A percentile compares a stretch with the other conserved stretches of the same genome.
Conservation (phyloP, 2,113 vertebrate species). For the Bolborhynchus lineola region DNA sequence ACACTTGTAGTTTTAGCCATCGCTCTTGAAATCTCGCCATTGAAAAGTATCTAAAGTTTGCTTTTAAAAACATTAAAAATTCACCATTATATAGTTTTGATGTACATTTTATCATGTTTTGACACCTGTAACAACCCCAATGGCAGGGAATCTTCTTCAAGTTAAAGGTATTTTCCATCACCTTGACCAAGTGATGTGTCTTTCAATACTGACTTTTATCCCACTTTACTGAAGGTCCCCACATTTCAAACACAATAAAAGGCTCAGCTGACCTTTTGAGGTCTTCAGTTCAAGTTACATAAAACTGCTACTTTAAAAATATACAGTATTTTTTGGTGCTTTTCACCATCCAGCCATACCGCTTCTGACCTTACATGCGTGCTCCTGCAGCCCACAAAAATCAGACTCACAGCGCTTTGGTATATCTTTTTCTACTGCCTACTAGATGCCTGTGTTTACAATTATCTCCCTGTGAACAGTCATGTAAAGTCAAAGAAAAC, state of each 20-base stretch:
- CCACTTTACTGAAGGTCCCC: neutral
- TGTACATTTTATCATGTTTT: neutral
- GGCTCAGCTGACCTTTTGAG: neutral
- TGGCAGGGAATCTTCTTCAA: neutral
- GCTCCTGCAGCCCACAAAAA: neutral
- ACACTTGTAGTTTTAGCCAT: neutral
- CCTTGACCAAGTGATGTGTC: accelerated
- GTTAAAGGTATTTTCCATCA: neutral
- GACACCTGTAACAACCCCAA: neutral
- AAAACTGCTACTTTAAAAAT: neutral
- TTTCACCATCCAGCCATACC: neutral
- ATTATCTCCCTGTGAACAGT: neutral
- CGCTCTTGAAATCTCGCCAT: neutral
- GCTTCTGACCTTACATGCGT: neutral
- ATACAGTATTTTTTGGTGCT: neutral
- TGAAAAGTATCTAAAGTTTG: neutral
- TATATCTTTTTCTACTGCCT: neutral
- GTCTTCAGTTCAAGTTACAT: neutral
- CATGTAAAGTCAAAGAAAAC: conserved; percentile 12
- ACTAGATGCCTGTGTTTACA: neutral
- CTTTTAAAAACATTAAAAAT: neutral
- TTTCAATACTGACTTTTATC: neutral
- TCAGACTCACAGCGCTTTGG: neutral
- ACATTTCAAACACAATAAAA: neutral
- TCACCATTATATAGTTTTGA: neutral